These are phyloP conservation scores for Rhabditoides inermis DNA, from an alignment of 2,888 invertebrate genomes.

Conservation along the genomic window DNA sequence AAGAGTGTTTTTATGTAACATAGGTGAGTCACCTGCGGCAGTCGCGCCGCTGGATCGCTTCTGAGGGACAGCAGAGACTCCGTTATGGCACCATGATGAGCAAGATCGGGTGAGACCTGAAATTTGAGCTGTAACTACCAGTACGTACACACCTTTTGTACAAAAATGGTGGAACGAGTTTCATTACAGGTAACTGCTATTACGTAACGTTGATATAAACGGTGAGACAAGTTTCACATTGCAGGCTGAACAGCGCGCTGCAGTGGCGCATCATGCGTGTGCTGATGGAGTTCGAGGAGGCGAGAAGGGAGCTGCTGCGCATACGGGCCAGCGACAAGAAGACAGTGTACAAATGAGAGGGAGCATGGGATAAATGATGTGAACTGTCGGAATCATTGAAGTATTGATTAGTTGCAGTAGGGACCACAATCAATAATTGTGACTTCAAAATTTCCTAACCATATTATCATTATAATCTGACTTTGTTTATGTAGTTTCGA, in stretches of 20 bases:
- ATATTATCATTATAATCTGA: too few species aligned
- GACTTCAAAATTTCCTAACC: too few species aligned
- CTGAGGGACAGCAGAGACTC: conserved; percentile 23
- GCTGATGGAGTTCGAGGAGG: conserved; percentile 40
- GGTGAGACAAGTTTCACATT: not conserved
- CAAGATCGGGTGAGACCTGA: conserved; percentile 24
- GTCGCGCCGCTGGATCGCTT: conserved; percentile 22
- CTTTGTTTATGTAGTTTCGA: too few species aligned
- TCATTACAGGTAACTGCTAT: not conserved
- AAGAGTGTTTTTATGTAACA: too few species aligned
- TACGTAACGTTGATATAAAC: not conserved
- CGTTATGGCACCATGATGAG: conserved; percentile 28
- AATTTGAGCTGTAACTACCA: not conserved
- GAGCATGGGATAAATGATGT: too few species aligned
- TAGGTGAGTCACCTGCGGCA: too few species aligned
- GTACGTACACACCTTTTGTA: not conserved
- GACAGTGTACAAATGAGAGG: too few species aligned
- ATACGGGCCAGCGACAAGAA: conserved; percentile 18
- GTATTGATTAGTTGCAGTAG: too few species aligned
- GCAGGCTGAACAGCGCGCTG: conserved; percentile 27
- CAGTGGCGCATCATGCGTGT: conserved; percentile 41
- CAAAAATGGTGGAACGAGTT: not conserved
- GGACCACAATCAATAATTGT: too few species aligned
- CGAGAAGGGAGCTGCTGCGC: conserved; percentile 26
- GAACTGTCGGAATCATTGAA: too few species aligned